Evolutionary conservation across 2,888 invertebrate genomes (phyloP).

Genomic region (Ophioninae sp.): DNA sequence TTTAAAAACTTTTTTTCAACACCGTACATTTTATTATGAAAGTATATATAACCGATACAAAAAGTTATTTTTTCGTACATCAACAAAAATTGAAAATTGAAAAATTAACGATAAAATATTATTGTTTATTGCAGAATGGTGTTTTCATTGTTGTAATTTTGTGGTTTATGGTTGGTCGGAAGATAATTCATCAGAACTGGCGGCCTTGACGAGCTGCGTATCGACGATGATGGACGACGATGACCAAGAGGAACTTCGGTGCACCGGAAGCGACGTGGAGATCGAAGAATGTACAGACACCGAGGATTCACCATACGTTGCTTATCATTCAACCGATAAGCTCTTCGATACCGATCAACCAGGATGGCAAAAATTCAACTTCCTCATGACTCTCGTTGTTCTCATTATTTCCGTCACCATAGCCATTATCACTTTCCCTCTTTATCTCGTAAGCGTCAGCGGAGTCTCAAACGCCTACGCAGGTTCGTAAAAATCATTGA

Average conservation of each 20-base stretch:
- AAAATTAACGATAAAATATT: background rate
- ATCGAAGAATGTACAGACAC: slow-evolving; percentile 78
- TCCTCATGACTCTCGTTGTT: slow-evolving; percentile 80
- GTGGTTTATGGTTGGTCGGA: background rate
- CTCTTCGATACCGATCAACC: slow-evolving; percentile 76
- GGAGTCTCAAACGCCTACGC: slow-evolving; percentile 78
- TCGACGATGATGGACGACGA: slow-evolving; percentile 77
- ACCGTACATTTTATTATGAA: no score
- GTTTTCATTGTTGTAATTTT: background rate
- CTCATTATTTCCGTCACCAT: slow-evolving; percentile 82
- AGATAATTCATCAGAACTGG: slow-evolving; percentile 50
- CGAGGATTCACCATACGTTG: slow-evolving; percentile 75
- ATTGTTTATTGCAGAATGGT: background rate
- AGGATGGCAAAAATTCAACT: slow-evolving; percentile 80
- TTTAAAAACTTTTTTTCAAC: no score
- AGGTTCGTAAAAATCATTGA: slow-evolving; percentile 64
- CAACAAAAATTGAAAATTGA: background rate
- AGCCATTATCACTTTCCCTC: slow-evolving; percentile 82
- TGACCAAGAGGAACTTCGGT: slow-evolving; percentile 76
- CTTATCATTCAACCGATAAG: slow-evolving; percentile 75
- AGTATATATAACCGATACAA: no score
- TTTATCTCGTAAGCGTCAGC: slow-evolving; percentile 81
- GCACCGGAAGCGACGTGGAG: slow-evolving; percentile 76
- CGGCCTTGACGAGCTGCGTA: slow-evolving; percentile 70
- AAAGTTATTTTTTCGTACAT: background rate